Percentiles rank a stretch among this genome's conserved stretches.
These are phyloP conservation scores for Oncopeltus fasciatus DNA, from an alignment of 1,140 invertebrate species.

Conservation along the genomic window DNA sequence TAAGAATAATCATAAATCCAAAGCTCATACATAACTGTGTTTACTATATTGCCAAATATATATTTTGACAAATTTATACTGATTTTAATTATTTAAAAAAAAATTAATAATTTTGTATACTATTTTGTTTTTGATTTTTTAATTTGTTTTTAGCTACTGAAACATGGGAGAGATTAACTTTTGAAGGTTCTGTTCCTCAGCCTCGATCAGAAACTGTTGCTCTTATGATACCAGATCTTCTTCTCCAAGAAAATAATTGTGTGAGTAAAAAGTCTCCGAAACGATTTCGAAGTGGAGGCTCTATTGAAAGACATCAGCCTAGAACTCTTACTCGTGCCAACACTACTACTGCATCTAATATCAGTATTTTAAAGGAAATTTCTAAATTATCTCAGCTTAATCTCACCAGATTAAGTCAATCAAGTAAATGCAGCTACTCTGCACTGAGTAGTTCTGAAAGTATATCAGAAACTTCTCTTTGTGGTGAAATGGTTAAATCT, in stretches of 20 bases:
- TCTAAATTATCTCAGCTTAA: slow-evolving; percentile 58
- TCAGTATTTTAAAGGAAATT: slow-evolving; percentile 51
- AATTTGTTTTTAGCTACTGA: slow-evolving; percentile 43
- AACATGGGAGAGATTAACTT: slow-evolving; percentile 58
- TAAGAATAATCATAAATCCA: slow-evolving; percentile 37
- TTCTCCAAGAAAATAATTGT: slow-evolving; percentile 25
- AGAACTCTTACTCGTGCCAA: neutral
- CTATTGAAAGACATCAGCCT: slow-evolving; percentile 19
- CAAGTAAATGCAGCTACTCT: slow-evolving; percentile 52
- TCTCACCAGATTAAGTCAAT: slow-evolving; percentile 46
- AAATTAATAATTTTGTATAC: neutral
- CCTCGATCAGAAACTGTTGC: slow-evolving; percentile 50
- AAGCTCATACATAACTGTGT: no score
- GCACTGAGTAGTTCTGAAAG: slow-evolving; percentile 37
- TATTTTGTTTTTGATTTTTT: neutral
- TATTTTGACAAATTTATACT: neutral
- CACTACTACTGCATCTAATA: slow-evolving; percentile 23
- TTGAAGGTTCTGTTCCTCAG: slow-evolving; percentile 51
- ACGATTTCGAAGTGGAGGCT: slow-evolving; percentile 20
- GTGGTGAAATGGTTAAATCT: slow-evolving; percentile 40
- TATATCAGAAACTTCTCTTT: slow-evolving; percentile 21
- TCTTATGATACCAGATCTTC: slow-evolving; percentile 41
- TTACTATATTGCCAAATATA: no score
- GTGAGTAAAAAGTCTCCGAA: slow-evolving; percentile 17
- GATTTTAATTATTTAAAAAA: neutral